These are phyloP conservation scores for Congeria kusceri DNA, from an alignment of 2,888 invertebrate species.

Conservation along the genomic window DNA sequence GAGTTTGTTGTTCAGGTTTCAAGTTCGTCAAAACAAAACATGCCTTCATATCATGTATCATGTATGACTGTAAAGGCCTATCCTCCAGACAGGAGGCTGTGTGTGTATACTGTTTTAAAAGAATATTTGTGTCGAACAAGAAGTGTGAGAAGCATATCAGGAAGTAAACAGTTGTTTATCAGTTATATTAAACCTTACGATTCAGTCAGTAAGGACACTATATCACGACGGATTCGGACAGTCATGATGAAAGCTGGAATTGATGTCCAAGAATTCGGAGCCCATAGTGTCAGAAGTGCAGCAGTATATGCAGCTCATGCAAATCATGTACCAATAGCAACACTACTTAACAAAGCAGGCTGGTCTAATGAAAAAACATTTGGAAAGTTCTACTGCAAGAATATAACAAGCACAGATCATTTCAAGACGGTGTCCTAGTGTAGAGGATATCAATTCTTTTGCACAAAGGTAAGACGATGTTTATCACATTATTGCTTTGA, in stretches of 20 bases:
- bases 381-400: too few species aligned
- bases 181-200: constrained; percentile 48
- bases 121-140: constrained; percentile 40
- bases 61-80: constrained; percentile 37
- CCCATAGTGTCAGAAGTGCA: constrained; percentile 55
- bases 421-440: too few species aligned
- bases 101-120: constrained; percentile 43
- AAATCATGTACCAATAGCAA: constrained; percentile 38
- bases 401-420: too few species aligned
- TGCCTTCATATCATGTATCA: constrained; percentile 18
- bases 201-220: constrained; percentile 45
- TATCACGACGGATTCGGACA: constrained; percentile 56
- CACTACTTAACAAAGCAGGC: constrained; percentile 44
- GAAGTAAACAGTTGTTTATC: constrained; percentile 29
- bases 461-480: too few species aligned
- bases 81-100: constrained; percentile 12
- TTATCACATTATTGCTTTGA: too few species aligned
- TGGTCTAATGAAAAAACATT: constrained; percentile 31
- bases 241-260: constrained; percentile 40
- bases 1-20: constrained; percentile 24
- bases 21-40: constrained; percentile 28
- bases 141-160: constrained; percentile 18
- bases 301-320: constrained; percentile 39
- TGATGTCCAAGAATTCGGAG: constrained; percentile 34
- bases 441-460: too few species aligned